Conservation (phyloP, 2,888 invertebrate genomes). For the Lordiphosa andalusiaca region DNA sequence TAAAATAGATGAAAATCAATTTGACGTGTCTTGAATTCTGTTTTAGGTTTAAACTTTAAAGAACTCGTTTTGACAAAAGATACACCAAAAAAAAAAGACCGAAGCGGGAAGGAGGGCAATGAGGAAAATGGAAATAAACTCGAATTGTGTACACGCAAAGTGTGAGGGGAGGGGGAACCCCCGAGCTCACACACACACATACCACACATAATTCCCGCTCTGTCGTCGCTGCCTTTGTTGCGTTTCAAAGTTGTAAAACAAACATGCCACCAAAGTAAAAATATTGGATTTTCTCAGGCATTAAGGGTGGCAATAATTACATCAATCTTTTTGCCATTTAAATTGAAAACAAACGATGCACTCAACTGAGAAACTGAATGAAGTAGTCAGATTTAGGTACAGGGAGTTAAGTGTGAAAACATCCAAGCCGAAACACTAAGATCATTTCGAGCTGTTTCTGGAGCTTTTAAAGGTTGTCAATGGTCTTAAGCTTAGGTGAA, state of each 20-base stretch:
- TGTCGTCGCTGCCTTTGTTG: slow-evolving; percentile 2
- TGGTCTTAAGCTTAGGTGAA: too few species aligned
- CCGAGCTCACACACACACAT: neutral
- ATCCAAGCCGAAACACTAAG: too few species aligned
- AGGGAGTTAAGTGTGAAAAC: too few species aligned
- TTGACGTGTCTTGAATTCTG: slow-evolving; percentile 72
- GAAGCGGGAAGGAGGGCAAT: slow-evolving; percentile 18
- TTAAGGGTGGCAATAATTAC: slow-evolving; percentile 63
- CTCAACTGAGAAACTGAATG: too few species aligned
- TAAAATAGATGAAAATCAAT: slow-evolving; percentile 73
- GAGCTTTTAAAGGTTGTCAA: too few species aligned
- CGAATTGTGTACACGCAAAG: slow-evolving; percentile 40
- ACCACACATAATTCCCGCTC: slow-evolving; percentile 13
- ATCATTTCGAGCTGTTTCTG: too few species aligned
- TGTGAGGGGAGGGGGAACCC: neutral
- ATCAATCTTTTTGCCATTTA: slow-evolving; percentile 63
- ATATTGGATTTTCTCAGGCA: slow-evolving; percentile 39
- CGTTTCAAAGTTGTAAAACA: slow-evolving; percentile 18
- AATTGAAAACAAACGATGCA: slow-evolving; percentile 27
- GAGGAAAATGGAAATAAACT: slow-evolving; percentile 51
- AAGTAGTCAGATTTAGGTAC: too few species aligned
- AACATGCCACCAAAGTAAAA: slow-evolving; percentile 29
- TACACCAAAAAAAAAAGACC: slow-evolving; percentile 33
- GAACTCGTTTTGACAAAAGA: slow-evolving; percentile 57
- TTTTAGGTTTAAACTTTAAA: slow-evolving; percentile 70